phyloP scores from a whole-genome alignment of 1,140 invertebrate genomes.

The Idris sp. region DNA sequence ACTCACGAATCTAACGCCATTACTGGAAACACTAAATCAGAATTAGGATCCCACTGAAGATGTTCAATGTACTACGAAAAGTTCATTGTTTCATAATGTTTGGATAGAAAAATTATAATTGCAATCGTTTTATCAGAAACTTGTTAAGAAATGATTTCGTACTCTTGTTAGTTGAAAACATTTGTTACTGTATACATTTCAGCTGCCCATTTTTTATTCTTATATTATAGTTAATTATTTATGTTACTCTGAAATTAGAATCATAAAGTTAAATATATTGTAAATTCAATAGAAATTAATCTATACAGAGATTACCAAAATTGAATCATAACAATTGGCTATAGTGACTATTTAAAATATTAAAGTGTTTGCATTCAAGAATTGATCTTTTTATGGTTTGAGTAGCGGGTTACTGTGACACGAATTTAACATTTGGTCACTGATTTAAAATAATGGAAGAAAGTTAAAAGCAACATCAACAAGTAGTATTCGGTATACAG shows the following conservation, averaged over 20 bases:
- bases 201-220: too few species aligned
- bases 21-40: constrained; percentile 66
- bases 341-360: constrained; percentile 3
- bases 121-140: too few species aligned
- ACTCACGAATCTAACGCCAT: constrained; percentile 54
- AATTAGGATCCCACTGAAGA: constrained; percentile 64
- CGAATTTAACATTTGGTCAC: constrained; percentile 49
- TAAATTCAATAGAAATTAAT: too few species aligned
- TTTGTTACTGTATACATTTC: too few species aligned
- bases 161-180: too few species aligned
- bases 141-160: too few species aligned
- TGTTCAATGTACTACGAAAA: constrained; percentile 27
- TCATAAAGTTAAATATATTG: too few species aligned
- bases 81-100: constrained; percentile 13
- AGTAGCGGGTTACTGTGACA: constrained; percentile 7
- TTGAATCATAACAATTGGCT: too few species aligned
- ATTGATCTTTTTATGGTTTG: background rate
- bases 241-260: too few species aligned
- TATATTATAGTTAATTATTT: too few species aligned
- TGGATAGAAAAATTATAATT: too few species aligned
- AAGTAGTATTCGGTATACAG: constrained; percentile 32
- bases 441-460: constrained; percentile 35
- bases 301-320: too few species aligned
- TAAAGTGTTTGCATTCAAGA: constrained; percentile 2
- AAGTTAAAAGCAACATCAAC: constrained; percentile 54